These are phyloP conservation scores for Synanthedon vespiformis DNA, from an alignment of 2,888 invertebrate genomes.

Conservation along the genomic window DNA sequence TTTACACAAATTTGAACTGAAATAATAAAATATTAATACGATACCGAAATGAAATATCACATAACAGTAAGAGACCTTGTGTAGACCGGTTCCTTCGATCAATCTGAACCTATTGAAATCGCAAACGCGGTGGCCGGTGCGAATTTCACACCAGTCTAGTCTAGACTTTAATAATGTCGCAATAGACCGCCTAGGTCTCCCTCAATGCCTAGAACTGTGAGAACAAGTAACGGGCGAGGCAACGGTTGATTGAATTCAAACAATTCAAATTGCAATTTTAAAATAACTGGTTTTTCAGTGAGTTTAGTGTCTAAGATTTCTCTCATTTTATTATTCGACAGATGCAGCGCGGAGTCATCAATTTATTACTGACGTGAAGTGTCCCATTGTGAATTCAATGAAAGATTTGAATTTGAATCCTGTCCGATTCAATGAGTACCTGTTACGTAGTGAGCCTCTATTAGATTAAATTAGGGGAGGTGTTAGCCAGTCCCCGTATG, in stretches of 20 bases:
- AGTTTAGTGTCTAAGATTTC: background rate
- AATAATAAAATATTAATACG: background rate
- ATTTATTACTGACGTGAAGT: background rate
- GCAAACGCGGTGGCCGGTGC: conserved; percentile 57
- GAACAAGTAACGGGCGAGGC: conserved; percentile 45
- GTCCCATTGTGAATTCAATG: background rate
- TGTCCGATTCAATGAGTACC: background rate
- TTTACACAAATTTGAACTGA: background rate
- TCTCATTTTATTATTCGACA: background rate
- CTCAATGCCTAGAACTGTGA: conserved; percentile 47
- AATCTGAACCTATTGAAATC: conserved; percentile 50
- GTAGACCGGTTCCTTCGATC: conserved; percentile 54
- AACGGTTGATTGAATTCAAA: conserved; percentile 29
- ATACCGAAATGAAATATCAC: conserved; percentile 18
- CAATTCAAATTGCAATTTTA: background rate
- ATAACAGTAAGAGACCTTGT: conserved; percentile 19
- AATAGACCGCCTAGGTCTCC: conserved; percentile 19
- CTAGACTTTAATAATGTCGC: conserved; percentile 44
- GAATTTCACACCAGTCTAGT: conserved; percentile 65
- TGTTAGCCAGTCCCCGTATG: background rate
- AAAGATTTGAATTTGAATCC: background rate
- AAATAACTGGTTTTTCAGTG: background rate
- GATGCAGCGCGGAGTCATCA: background rate
- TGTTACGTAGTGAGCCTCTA: background rate
- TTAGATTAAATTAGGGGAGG: background rate